Base-by-base conservation (phyloP, 2,888 invertebrate genomes). In the Orchestes rusci region DNA sequence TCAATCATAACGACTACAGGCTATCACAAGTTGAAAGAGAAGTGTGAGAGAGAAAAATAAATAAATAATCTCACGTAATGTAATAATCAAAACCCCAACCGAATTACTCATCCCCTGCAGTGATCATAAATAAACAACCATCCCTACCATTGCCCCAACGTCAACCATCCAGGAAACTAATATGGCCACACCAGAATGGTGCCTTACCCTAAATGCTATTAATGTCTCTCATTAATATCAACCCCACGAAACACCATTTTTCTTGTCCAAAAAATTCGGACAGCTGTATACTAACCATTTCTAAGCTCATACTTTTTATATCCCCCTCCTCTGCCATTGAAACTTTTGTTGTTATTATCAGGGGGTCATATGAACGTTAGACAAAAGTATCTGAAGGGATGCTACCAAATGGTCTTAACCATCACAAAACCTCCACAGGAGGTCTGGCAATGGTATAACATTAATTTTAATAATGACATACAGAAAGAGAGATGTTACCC, bases 381-480 rank as follows among this genome's bases (percentile, higher is more conserved):
- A n/a, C n/a, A n/a, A n/a, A n/a, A n/a, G n/a, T n/a, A n/a, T n/a
- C n/a, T n/a, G n/a, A n/a, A n/a, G 46, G 46, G 33, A 33, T 34
- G 33, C 38, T 36, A 27, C 39, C 43, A 47, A 47, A 47, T 43
- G 47, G 47, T 47, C 34, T 43, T 36, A 28, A 23, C 16, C 29
- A 16, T 17, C 34, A 44, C 38, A 45, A 48, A 34, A 35, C 16
- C 48, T 36, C 48, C 31, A 23, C 48, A 35, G 48, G 48, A 19
- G 41, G 41, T 48, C 27, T 18, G 15, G 38, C 34, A 41, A 39
- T 67, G 67, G 67, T 66, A 64, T 55, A 63, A 65, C 69, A 69
- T 70, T 68, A 69, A 69, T 69, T 68, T 69, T 66, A 65, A 68
- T 69, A 69, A 69, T 68, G 68, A 65, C 61, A 59, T 61, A 63